Evolutionary conservation across 1,140 invertebrate species (phyloP), one percentile per base, ranked within the genome.

Genomic region (Drosophila elegans): DNA sequence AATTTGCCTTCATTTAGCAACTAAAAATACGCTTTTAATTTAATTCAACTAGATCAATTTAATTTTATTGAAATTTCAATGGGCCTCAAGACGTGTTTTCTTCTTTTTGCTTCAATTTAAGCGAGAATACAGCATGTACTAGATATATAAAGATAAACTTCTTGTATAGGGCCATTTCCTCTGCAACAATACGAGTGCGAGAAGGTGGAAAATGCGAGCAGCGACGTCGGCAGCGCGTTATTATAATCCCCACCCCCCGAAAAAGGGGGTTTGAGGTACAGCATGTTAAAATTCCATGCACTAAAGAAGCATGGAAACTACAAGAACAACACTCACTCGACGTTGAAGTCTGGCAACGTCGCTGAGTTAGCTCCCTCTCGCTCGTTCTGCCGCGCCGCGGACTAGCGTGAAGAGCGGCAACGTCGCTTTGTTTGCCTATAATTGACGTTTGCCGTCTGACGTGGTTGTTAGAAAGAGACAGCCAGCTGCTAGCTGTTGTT

Each of bases 1-100:
- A 88, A 88, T 88, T 88, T 89, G 86, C 86, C 84, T 88, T 89
- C 88, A 89, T 88, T 88, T 89, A 88, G 59, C 76, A 72, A 89
- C 83, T 88, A 86, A 86, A 86, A 88, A 86, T 86, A 71, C 45
- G 57, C 82, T 75, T 57, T 57, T 85, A 62, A 89, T 88, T 88
- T 84, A 88, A 89, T 88, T 88, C 52, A 88, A 89, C 84, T 88
- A 76, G 75, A 83, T 77, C 83, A 88, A 88, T 88, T 88, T 88
- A 88, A 89, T 83, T 77, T 89, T 88, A 88, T 88, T 88, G 84
- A 88, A 84, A 83, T 79, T 69, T 86, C 82, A 80, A 85, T 81
- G 73, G 76, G 74, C 44, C 54, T 12, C 16, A 51, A 51, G 48
- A 51, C 39, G 38, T 41, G 38, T 53, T 16, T 41, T 32, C 55